These are phyloP conservation scores for Salpingus planirostris DNA, from an alignment of 2,888 invertebrate species.

Conservation along the genomic window DNA sequence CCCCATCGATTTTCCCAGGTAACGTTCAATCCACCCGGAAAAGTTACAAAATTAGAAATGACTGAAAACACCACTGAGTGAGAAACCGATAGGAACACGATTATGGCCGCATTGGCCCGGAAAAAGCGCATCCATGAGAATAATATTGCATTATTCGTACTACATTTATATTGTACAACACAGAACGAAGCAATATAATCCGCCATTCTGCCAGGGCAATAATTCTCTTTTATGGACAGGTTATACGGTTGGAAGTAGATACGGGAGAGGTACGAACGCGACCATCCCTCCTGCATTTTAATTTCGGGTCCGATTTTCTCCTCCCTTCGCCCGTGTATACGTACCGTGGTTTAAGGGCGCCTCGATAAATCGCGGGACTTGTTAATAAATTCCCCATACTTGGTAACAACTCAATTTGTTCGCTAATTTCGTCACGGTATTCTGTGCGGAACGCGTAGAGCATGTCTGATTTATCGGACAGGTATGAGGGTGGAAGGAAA, in stretches of 20 bases:
- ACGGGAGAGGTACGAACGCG: no score
- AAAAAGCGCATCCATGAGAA: slow-evolving; percentile 12
- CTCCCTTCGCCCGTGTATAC: no score
- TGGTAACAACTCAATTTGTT: slow-evolving; percentile 27
- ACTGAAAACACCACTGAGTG: no score
- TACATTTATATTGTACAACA: slow-evolving; percentile 20
- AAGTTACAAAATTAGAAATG: no score
- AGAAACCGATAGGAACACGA: no score
- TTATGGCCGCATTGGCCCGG: no score
- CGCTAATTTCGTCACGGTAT: slow-evolving; percentile 26
- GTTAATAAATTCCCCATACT: slow-evolving; percentile 24
- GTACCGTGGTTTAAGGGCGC: no score
- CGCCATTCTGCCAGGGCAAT: slow-evolving; percentile 17
- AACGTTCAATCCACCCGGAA: no score
- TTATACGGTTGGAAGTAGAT: slow-evolving; percentile 19
- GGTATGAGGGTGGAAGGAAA: slow-evolving; percentile 1
- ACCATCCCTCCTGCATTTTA: slow-evolving; percentile 21
- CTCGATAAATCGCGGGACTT: slow-evolving; percentile 23
- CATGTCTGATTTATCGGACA: slow-evolving; percentile 13
- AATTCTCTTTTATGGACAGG: slow-evolving; percentile 24
- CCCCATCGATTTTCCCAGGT: no score
- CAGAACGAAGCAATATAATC: slow-evolving; percentile 19
- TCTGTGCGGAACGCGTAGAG: slow-evolving; percentile 7
- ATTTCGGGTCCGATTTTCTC: slow-evolving; percentile 18
- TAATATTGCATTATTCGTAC: slow-evolving; percentile 16